Percentiles rank a stretch among this genome's conserved stretches.
Conservation (phyloP, 1,140 invertebrate genomes). For the Lordiphosa collinella region DNA sequence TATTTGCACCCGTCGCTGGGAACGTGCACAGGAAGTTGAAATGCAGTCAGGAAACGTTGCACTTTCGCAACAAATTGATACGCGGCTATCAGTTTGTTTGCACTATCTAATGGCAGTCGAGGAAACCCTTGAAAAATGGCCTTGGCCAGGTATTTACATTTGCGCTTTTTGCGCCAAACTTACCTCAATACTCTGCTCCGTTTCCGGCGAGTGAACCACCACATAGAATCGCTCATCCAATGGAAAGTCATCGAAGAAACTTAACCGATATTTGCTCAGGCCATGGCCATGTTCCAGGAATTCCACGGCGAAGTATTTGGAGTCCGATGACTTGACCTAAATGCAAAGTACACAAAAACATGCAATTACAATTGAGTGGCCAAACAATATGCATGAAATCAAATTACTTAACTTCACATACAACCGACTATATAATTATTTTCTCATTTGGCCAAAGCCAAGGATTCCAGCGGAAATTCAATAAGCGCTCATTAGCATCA, state of each 20-base stretch:
- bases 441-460: slow-evolving; percentile 5
- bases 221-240: slow-evolving; percentile 45
- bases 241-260: slow-evolving; percentile 36
- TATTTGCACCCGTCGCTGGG: slow-evolving; percentile 24
- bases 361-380: no score
- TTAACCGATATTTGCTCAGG: slow-evolving; percentile 48
- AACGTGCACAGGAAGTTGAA: slow-evolving; percentile 40
- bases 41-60: slow-evolving; percentile 13
- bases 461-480: slow-evolving; percentile 1
- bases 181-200: slow-evolving; percentile 52
- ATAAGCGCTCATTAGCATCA: slow-evolving; percentile 17
- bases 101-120: slow-evolving; percentile 56
- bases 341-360: slow-evolving; percentile 8
- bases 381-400: background rate
- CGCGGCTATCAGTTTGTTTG: slow-evolving; percentile 51
- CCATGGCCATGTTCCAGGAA: slow-evolving; percentile 54
- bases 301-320: slow-evolving; percentile 43
- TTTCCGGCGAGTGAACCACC: slow-evolving; percentile 43
- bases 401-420: background rate
- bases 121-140: slow-evolving; percentile 53
- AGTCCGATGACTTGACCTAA: slow-evolving; percentile 49
- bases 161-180: slow-evolving; percentile 44
- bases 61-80: slow-evolving; percentile 54
- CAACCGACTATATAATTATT: slow-evolving; percentile 8
- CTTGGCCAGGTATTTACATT: slow-evolving; percentile 48